Percentiles rank a stretch among this genome's conserved stretches.
Evolutionary conservation across 2,113 vertebrate species (phyloP).

Genomic region (Oceanodroma tethys): DNA sequence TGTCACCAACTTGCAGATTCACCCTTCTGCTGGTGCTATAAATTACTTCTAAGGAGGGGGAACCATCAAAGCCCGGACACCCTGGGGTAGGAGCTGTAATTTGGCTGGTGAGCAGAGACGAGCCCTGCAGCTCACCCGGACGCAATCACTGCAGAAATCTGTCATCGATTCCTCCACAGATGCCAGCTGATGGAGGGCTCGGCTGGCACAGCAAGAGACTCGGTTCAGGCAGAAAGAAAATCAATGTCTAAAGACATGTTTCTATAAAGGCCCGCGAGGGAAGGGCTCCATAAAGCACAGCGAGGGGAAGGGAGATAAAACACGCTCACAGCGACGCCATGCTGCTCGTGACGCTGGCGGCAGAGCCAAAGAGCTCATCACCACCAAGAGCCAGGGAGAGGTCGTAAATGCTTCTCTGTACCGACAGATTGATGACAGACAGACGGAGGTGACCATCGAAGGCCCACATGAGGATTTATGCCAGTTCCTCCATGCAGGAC

Average conservation of each 20-base stretch:
- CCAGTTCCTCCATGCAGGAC: neutral
- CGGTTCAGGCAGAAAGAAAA: neutral
- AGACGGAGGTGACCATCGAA: accelerated
- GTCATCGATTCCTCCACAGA: neutral
- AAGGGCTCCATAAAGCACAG: neutral
- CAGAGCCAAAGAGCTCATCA: neutral
- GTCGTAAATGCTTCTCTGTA: accelerated
- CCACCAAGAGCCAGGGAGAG: neutral
- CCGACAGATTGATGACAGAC: neutral
- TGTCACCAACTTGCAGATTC: neutral
- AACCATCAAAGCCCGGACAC: neutral
- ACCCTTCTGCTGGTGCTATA: neutral
- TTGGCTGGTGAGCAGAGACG: neutral
- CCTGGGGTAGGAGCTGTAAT: neutral
- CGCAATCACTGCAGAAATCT: neutral
- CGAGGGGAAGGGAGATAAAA: neutral
- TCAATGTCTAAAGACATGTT: neutral
- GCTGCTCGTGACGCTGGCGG: accelerated
- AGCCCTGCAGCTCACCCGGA: neutral
- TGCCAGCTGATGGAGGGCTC: neutral
- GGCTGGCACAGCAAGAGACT: neutral
- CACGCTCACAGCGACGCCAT: accelerated
- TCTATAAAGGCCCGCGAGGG: neutral
- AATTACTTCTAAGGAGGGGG: neutral
- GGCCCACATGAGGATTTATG: accelerated